Conservation (phyloP, 2,113 vertebrate genomes). For the Corythoichthys intestinalis region DNA sequence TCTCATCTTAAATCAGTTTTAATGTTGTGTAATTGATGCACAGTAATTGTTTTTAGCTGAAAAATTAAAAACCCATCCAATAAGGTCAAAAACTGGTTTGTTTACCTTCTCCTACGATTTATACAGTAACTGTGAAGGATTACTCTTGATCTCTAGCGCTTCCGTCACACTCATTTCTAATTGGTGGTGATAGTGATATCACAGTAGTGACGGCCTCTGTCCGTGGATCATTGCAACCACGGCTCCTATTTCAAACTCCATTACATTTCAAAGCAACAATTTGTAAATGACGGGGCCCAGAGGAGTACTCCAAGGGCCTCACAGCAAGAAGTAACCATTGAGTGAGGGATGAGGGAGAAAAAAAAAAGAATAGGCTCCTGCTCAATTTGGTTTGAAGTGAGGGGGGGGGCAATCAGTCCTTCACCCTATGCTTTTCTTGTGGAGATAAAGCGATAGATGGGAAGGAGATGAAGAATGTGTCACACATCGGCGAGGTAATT, state of each 20-base stretch:
- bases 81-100: slow-evolving; percentile 9
- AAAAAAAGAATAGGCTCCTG: slow-evolving; percentile 34
- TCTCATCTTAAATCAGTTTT: too few species aligned
- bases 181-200: slow-evolving; percentile 66
- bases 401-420: slow-evolving; percentile 33
- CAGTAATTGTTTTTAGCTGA: not conserved
- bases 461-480: slow-evolving; percentile 57
- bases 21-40: not conserved
- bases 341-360: slow-evolving; percentile 11
- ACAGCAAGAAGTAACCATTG: slow-evolving; percentile 36
- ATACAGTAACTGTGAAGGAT: slow-evolving; percentile 37
- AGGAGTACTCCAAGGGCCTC: slow-evolving; percentile 58
- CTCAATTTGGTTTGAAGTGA: slow-evolving; percentile 49
- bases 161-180: slow-evolving; percentile 54
- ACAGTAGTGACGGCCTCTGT: slow-evolving; percentile 65
- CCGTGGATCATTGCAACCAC: slow-evolving; percentile 71
- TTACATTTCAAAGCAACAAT: slow-evolving; percentile 77
- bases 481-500: slow-evolving; percentile 65
- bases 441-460: slow-evolving; percentile 47
- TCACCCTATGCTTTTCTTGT: slow-evolving; percentile 23
- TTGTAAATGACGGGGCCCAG: slow-evolving; percentile 68
- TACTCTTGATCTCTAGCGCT: slow-evolving; percentile 45
- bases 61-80: not conserved
- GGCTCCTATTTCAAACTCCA: slow-evolving; percentile 78
- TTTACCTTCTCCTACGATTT: slow-evolving; percentile 26